These are phyloP conservation scores for Dascillus cervinus DNA, from an alignment of 2,888 invertebrate species.

Conservation along the genomic window DNA sequence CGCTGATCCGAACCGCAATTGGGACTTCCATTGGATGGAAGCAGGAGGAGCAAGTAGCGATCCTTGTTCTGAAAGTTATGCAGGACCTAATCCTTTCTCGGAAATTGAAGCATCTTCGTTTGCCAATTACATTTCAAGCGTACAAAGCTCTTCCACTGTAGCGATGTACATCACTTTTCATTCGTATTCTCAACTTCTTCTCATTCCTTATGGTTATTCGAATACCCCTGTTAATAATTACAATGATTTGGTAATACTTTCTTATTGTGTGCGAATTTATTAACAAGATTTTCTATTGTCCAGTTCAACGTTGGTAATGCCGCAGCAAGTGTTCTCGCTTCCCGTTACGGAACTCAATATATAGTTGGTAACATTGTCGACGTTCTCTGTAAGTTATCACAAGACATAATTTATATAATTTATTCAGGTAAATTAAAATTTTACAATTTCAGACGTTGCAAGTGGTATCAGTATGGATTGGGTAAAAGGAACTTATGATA, in stretches of 20 bases:
- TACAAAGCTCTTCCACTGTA: slow-evolving; percentile 10
- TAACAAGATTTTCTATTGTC: too few relatives aligned
- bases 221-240: slow-evolving; percentile 49
- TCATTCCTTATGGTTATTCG: slow-evolving; percentile 65
- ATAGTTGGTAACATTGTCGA: slow-evolving; percentile 42
- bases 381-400: slow-evolving; percentile 35
- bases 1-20: slow-evolving; percentile 72
- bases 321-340: slow-evolving; percentile 26
- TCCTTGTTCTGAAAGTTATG: slow-evolving; percentile 56
- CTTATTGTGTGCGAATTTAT: too few relatives aligned
- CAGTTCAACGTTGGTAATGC: slow-evolving; percentile 1
- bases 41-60: slow-evolving; percentile 49
- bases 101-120: slow-evolving; percentile 56
- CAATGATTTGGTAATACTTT: slow-evolving; percentile 46
- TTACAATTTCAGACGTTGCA: slow-evolving; percentile 51
- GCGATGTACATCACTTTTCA: slow-evolving; percentile 48
- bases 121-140: slow-evolving; percentile 46
- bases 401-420: too few relatives aligned
- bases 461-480: slow-evolving; percentile 68
- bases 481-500: slow-evolving; percentile 59
- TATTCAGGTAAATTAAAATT: too few relatives aligned
- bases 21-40: slow-evolving; percentile 62
- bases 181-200: slow-evolving; percentile 61
- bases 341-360: slow-evolving; percentile 40
- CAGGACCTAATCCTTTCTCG: slow-evolving; percentile 61